These are phyloP conservation scores for Umimayanthus chanpuru DNA, from an alignment of 92 coral and sea anemone genomes.

Conservation along the genomic window DNA sequence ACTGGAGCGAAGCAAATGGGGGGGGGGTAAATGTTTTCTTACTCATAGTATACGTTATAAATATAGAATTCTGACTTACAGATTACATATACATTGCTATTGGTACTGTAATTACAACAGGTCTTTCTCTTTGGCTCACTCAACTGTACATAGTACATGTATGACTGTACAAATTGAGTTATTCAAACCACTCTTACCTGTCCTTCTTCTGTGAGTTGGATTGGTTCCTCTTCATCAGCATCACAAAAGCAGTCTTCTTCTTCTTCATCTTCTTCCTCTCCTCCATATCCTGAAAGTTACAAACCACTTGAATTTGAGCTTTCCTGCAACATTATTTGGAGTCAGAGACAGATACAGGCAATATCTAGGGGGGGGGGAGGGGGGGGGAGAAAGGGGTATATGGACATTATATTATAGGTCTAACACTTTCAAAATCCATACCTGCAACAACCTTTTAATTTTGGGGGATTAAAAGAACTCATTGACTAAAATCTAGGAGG, in stretches of 20 bases:
- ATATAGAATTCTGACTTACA: too few relatives aligned
- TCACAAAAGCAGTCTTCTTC: conserved; percentile 85
- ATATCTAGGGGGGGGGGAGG: neutral
- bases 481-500: too few relatives aligned
- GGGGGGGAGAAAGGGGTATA: neutral
- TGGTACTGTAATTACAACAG: neutral
- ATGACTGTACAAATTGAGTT: neutral
- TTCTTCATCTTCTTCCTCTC: conserved; percentile 64
- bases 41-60: too few relatives aligned
- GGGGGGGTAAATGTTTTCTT: too few relatives aligned
- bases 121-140: neutral
- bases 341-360: neutral
- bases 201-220: conserved; percentile 81
- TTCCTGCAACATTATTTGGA: too few relatives aligned
- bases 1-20: too few relatives aligned
- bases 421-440: too few relatives aligned
- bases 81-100: too few relatives aligned
- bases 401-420: too few relatives aligned
- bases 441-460: too few relatives aligned
- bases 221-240: conserved; percentile 61
- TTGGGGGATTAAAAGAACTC: too few relatives aligned
- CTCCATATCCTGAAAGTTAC: conserved; percentile 19
- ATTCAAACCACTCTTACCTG: conserved; percentile 57
- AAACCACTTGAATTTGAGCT: neutral
- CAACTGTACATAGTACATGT: neutral